Evolutionary conservation across 2,888 invertebrate genomes (phyloP).

Genomic region (Pseudoips prasinana): DNA sequence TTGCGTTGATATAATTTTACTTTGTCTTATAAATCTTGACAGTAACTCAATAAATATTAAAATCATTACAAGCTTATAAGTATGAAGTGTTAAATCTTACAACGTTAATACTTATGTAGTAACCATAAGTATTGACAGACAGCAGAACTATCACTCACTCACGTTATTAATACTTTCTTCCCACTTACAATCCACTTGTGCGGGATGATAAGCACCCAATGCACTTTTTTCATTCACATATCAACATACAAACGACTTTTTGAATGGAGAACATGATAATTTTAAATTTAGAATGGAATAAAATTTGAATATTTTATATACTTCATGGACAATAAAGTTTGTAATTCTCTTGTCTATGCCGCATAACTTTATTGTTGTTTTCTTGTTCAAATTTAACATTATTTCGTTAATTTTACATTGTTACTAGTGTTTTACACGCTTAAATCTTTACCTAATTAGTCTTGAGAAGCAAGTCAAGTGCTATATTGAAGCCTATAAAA

Average conservation of each 20-base stretch:
- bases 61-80: too few species aligned
- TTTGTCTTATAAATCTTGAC: too few species aligned
- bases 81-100: too few species aligned
- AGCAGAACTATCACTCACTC: too few species aligned
- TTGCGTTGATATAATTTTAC: too few species aligned
- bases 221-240: conserved; percentile 12
- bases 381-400: conserved; percentile 11
- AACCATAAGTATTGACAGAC: too few species aligned
- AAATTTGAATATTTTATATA: conserved; percentile 28
- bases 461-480: background rate
- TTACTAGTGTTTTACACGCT: background rate
- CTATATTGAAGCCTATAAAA: too few species aligned
- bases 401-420: conserved; percentile 4
- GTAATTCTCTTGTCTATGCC: conserved; percentile 22
- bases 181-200: conserved; percentile 2
- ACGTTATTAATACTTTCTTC: background rate
- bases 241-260: conserved; percentile 19
- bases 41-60: too few species aligned
- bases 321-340: conserved; percentile 26
- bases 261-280: conserved; percentile 23
- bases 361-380: conserved; percentile 10
- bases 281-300: conserved; percentile 23
- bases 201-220: conserved; percentile 5
- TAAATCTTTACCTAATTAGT: conserved; percentile 1
- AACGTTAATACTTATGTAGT: too few species aligned